Percentiles rank a stretch among this genome's conserved stretches.
Conservation (phyloP, 2,888 invertebrate species). For the Drosophila eohydei region DNA sequence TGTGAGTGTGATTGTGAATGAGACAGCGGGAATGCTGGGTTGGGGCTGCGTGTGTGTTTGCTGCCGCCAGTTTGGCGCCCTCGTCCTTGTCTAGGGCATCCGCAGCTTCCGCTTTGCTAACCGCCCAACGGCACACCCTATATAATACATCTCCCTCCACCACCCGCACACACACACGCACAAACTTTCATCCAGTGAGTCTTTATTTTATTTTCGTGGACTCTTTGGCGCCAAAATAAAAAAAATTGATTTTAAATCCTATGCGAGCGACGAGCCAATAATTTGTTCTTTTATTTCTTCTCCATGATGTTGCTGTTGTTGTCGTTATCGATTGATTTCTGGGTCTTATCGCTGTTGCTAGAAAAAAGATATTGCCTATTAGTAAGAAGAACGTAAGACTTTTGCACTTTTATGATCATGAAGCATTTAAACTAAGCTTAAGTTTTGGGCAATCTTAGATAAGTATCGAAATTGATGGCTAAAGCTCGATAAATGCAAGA, state of each 20-base stretch:
- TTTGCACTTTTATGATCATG: too few relatives aligned
- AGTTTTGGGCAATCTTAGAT: too few relatives aligned
- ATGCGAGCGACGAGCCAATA: slow-evolving; percentile 27
- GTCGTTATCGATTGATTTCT: too few relatives aligned
- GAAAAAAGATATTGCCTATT: too few relatives aligned
- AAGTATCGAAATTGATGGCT: too few relatives aligned
- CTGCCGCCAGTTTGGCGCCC: slow-evolving; percentile 66
- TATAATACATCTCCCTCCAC: too few relatives aligned
- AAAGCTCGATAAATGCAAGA: too few relatives aligned
- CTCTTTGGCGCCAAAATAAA: slow-evolving; percentile 75
- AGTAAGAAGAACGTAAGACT: too few relatives aligned
- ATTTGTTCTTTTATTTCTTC: neutral
- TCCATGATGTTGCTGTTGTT: slow-evolving; percentile 17
- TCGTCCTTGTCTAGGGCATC: slow-evolving; percentile 55
- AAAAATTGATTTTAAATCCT: slow-evolving; percentile 23
- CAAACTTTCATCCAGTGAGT: slow-evolving; percentile 13
- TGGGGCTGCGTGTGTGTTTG: slow-evolving; percentile 45
- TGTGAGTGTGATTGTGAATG: slow-evolving; percentile 37
- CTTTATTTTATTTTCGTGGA: slow-evolving; percentile 72
- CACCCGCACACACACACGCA: neutral
- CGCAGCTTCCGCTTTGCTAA: slow-evolving; percentile 34
- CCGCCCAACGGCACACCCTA: neutral
- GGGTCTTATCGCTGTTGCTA: too few relatives aligned
- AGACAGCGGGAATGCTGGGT: neutral
- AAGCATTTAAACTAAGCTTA: too few relatives aligned